Evolutionary conservation across 2,113 vertebrate genomes (phyloP), one percentile per base, ranked within the genome.

Genomic region (Cyanistes caeruleus): DNA sequence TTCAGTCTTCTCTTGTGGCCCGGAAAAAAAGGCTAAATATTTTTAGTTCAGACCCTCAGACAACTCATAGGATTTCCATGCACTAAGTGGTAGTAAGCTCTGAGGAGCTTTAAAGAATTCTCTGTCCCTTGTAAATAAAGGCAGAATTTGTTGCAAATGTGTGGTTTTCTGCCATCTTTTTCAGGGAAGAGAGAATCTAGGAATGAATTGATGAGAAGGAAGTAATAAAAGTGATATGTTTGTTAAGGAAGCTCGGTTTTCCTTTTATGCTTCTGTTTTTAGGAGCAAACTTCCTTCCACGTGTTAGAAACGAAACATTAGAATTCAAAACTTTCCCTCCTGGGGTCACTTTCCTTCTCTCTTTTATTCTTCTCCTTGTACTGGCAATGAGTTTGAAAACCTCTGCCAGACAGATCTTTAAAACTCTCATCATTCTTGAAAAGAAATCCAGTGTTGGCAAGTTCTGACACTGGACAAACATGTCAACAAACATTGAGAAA

Each of bases 401-500:
- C 25, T 75, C 60, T 94, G 90, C 91, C 95, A 92, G 64, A 52
- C 0, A 11, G 69, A 91, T 84, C 84, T 91, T 75, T 91, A 92
- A 92, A 86, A n/a, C 43, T n/a, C 46, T 89, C 72, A 86, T 92
- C 88, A 78, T 81, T 97, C 88, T 94, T 90, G 59, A 72, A 83
- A 94, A 90, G 75, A 93, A 94, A 95, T 93, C 39, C 75, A 94
- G 65, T 46, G 75, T 74, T 96, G 88, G 87, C 75, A 94, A 74
- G 81, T 81, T 43, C 85, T 85, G 58, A 69, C 44, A 39, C 63
- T 64, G 85, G 74, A 69, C 87, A 92, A 95, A 79, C 69, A 82
- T 12, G 58, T 95, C 69, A 94, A 69, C 87, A 93, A 92, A 91
- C 49, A 63, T 4, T 64, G 75, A 43, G 31, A 24, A 49, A 84